A percentile compares a stretch with the other conserved stretches of the same genome.
phyloP scores from a whole-genome alignment of 2,888 invertebrate genomes.

The Andrena chrysosceles region DNA sequence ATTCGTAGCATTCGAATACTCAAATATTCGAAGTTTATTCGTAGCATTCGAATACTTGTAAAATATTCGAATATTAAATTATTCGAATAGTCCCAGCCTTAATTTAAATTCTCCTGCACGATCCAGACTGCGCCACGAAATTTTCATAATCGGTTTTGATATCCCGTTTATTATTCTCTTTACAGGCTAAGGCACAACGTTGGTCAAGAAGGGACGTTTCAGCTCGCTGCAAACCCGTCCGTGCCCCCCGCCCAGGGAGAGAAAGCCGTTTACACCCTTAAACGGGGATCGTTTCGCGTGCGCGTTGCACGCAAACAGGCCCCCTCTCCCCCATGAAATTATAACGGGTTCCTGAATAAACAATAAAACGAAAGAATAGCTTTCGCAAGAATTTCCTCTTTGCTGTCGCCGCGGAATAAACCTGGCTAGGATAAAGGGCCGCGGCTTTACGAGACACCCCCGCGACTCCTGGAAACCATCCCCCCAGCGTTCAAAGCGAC shows the following conservation, averaged over 20 bases:
- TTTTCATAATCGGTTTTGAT: slow-evolving; percentile 59
- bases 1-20: too few relatives aligned
- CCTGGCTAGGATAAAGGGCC: slow-evolving; percentile 24
- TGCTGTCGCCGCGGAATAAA: slow-evolving; percentile 52
- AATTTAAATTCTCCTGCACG: slow-evolving; percentile 21
- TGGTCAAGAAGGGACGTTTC: slow-evolving; percentile 43
- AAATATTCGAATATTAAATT: too few relatives aligned
- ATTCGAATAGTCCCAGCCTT: too few relatives aligned
- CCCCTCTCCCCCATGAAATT: slow-evolving; percentile 52
- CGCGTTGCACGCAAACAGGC: slow-evolving; percentile 51
- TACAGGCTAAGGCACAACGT: slow-evolving; percentile 31
- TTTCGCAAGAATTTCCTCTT: slow-evolving; percentile 43
- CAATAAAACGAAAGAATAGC: slow-evolving; percentile 62
- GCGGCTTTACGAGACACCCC: slow-evolving; percentile 43
- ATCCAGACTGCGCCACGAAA: slow-evolving; percentile 20
- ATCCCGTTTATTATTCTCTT: slow-evolving; percentile 52
- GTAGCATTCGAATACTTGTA: too few relatives aligned
- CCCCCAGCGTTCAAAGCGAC: slow-evolving; percentile 49
- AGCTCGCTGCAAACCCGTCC: slow-evolving; percentile 37
- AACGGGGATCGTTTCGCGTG: slow-evolving; percentile 51
- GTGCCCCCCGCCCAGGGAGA: slow-evolving; percentile 21
- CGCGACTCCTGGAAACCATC: slow-evolving; percentile 36
- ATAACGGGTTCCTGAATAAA: slow-evolving; percentile 57
- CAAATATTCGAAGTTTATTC: too few relatives aligned
- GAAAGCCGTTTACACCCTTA: slow-evolving; percentile 47